These are phyloP conservation scores for Caenorhabditis inopinata DNA, from an alignment of 1,140 invertebrate genomes.

Conservation along the genomic window DNA sequence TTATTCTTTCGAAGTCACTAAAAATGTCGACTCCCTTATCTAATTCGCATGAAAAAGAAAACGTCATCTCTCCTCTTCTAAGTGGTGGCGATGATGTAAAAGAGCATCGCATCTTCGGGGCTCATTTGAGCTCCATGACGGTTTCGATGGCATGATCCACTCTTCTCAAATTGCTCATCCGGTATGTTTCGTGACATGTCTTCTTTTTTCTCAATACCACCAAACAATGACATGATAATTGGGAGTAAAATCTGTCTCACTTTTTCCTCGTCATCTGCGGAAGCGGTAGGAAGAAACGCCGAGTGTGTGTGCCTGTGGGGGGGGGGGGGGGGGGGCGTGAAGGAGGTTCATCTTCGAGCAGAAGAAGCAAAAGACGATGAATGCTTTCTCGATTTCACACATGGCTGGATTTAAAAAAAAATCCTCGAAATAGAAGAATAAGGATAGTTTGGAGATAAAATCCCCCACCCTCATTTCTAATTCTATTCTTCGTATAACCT, in stretches of 20 bases:
- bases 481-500: background rate
- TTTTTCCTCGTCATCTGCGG: background rate
- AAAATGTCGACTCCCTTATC: too few species aligned
- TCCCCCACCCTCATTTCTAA: background rate
- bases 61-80: background rate
- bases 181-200: constrained; percentile 30
- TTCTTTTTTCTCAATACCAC: background rate
- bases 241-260: constrained; percentile 12
- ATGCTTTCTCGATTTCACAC: constrained; percentile 6
- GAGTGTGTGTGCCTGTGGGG: too few species aligned
- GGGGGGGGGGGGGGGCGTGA: background rate
- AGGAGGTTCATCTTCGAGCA: background rate
- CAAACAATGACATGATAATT: constrained; percentile 33
- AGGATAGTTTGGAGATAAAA: background rate
- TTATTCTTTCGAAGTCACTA: too few species aligned
- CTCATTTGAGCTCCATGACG: background rate
- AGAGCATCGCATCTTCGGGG: background rate
- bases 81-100: constrained; percentile 1
- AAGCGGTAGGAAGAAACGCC: background rate
- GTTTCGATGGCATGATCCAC: background rate
- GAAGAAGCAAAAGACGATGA: background rate
- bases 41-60: too few species aligned
- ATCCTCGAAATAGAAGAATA: constrained; percentile 19
- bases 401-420: constrained; percentile 26
- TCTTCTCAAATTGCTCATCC: constrained; percentile 23